phyloP scores from a whole-genome alignment of 2,797 vertebrate species.

The Vespertilio murinus region DNA sequence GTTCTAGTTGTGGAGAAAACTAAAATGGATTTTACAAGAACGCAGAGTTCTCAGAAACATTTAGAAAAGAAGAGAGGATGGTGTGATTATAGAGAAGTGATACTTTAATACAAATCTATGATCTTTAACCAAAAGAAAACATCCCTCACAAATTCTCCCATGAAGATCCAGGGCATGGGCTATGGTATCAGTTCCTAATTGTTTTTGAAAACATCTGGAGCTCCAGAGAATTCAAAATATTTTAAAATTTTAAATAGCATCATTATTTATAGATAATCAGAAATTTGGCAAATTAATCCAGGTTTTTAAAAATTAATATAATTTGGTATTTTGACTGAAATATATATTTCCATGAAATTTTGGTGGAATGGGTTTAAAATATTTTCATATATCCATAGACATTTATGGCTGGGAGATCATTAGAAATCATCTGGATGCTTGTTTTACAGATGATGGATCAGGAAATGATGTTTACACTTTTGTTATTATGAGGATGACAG shows the following conservation, averaged over 20 bases:
- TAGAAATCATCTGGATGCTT: neutral
- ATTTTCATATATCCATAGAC: neutral
- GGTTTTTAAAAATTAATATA: neutral
- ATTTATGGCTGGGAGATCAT: neutral
- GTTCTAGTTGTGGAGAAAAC: neutral
- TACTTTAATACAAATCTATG: neutral
- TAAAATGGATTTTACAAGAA: neutral
- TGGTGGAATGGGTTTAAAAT: neutral
- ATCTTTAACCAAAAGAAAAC: neutral
- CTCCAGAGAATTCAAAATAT: neutral
- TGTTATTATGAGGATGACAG: neutral
- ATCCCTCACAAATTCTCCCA: neutral
- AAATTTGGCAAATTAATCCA: neutral
- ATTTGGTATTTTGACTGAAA: neutral
- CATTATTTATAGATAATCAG: neutral
- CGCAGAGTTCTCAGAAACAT: neutral
- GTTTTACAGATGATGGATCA: conserved; percentile 5
- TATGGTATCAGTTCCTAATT: neutral
- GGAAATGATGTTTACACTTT: conserved; percentile 39
- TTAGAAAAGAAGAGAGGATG: neutral
- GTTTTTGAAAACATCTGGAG: neutral
- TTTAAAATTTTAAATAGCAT: neutral
- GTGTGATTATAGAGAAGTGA: neutral
- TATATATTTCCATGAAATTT: neutral
- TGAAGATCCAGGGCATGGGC: rapidly evolving